These are phyloP conservation scores for Lates calcarifer DNA, from an alignment of 2,113 vertebrate genomes.

Conservation along the genomic window DNA sequence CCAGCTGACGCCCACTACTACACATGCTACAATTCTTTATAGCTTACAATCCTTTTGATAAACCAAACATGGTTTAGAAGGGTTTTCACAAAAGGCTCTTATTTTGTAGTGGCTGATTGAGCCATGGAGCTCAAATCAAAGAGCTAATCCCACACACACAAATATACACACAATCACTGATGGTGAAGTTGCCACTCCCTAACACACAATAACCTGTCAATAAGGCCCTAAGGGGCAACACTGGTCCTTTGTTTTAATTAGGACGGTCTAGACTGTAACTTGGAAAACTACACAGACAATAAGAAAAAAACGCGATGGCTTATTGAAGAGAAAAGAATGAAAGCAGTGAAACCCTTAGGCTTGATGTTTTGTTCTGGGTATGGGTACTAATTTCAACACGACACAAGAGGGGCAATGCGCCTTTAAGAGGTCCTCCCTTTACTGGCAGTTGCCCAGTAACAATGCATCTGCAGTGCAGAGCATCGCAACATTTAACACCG, in stretches of 20 bases:
- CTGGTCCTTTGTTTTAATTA: background rate
- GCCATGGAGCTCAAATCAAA: constrained; percentile 5
- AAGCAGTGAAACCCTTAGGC: background rate
- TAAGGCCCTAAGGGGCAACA: constrained; percentile 10
- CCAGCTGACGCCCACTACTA: constrained; percentile 23
- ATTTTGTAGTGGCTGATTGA: background rate
- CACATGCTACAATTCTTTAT: constrained; percentile 21
- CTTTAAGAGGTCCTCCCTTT: constrained; percentile 78
- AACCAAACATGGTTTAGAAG: background rate
- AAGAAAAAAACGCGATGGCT: background rate
- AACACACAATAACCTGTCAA: constrained; percentile 37
- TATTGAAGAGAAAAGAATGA: background rate
- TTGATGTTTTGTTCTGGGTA: constrained; percentile 12
- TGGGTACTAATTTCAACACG: background rate
- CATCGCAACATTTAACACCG: constrained; percentile 26
- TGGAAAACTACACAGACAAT: background rate
- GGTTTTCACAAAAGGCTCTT: constrained; percentile 7
- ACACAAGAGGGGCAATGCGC: constrained; percentile 44
- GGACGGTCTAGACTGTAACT: background rate
- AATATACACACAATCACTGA: background rate
- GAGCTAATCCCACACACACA: background rate
- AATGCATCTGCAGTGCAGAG: constrained; percentile 80
- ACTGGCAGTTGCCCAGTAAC: constrained; percentile 68
- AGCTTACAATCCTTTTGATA: constrained; percentile 24
- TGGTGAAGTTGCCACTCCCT: constrained; percentile 61